Base-by-base conservation (phyloP, 1,140 invertebrate species). In the Gryon sp. region DNA sequence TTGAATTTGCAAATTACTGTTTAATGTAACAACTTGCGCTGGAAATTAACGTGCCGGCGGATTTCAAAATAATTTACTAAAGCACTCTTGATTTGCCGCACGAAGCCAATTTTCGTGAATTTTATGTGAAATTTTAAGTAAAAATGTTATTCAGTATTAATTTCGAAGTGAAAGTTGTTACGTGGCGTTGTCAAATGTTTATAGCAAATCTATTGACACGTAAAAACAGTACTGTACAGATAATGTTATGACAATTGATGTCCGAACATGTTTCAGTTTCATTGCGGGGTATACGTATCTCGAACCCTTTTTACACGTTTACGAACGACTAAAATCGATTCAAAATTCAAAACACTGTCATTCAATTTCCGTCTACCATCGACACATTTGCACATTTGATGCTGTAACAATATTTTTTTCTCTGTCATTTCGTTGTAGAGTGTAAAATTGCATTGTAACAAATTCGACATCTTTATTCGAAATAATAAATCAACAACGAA, bases 261-360 rank as follows among this genome's bases (percentile, higher is more conserved):
- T 24, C n/a, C 24, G 38, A 70, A 53, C 28, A 38, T 60, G 45
- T 60, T 70, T 70, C 46, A 70, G 55, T 69, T 69, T 40, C 38
- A 38, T 18, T 43, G n/a, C n/a, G n/a, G n/a, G n/a, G n/a, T n/a
- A n/a, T n/a, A n/a, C n/a, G n/a, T n/a, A n/a, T n/a, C 32, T 53
- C 55, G 3, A 70, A 52, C 36, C 46, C 55, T 53, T 53, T 69
- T 34, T 36, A 45, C 11, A n/a, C n/a, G n/a, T n/a, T n/a, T n/a
- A n/a, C 38, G 11, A 19, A 20, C 22, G 22, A 45, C 34, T 2
- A 45, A 53, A 70, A 70, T 70, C 46, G 66, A 75, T 75, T 38
- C 46, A 60, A 36, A 53, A 75, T 75, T 66, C 55, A 68, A 75
- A 75, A 65, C 45, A 74, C 46, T 59, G 62, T 48, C 45, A 66